A percentile compares a stretch with the other conserved stretches of the same genome.
Evolutionary conservation across 2,113 vertebrate species (phyloP).

Genomic region (Montifringilla adamsi): DNA sequence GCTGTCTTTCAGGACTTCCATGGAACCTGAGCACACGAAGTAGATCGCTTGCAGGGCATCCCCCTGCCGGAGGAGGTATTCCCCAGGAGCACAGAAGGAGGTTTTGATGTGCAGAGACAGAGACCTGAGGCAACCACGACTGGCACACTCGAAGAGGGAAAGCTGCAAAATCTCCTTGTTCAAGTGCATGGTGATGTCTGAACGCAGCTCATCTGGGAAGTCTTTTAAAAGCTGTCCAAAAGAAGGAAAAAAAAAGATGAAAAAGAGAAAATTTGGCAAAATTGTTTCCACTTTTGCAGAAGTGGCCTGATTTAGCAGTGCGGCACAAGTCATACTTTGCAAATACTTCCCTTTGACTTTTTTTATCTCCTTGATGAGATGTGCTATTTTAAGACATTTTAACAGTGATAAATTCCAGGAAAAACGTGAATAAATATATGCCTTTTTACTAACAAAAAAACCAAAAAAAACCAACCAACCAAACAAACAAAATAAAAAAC

Average conservation of each 20-base stretch:
- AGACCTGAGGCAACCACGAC: slow-evolving; percentile 93
- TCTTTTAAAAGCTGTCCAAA: slow-evolving; percentile 89
- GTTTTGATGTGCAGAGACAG: slow-evolving; percentile 97
- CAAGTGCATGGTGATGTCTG: slow-evolving; percentile 97
- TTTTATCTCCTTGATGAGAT: background rate
- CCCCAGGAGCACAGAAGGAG: slow-evolving; percentile 95
- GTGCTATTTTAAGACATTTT: background rate
- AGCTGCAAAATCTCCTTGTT: slow-evolving; percentile 98
- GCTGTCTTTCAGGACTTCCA: slow-evolving; percentile 97
- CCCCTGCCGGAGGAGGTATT: slow-evolving; percentile 94
- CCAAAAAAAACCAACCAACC: too few species aligned
- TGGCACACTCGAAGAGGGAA: slow-evolving; percentile 92
- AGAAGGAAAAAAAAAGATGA: background rate
- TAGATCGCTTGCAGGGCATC: slow-evolving; percentile 98
- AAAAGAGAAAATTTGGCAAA: background rate
- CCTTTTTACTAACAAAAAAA: background rate
- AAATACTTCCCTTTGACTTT: background rate
- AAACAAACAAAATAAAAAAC: background rate
- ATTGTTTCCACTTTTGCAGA: background rate
- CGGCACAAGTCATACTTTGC: fast-evolving
- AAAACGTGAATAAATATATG: background rate
- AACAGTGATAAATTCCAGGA: background rate
- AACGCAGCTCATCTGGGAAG: slow-evolving; percentile 95
- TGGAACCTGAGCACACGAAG: slow-evolving; percentile 97
- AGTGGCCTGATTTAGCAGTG: background rate